Conservation (phyloP, 1,140 invertebrate genomes). For the Anastrepha obliqua region DNA sequence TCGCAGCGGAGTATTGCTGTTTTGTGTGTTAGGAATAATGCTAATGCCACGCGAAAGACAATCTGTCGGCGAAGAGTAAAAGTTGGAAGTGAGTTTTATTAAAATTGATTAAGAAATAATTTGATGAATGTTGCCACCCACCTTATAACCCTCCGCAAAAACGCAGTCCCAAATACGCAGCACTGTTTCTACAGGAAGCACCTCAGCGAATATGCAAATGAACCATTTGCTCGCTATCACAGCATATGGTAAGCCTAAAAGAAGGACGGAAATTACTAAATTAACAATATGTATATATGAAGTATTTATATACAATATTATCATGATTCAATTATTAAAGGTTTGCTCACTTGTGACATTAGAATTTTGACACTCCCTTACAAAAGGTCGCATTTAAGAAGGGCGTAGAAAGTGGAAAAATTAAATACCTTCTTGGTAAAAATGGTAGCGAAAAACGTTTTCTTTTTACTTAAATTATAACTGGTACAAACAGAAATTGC, state of each 20-base stretch:
- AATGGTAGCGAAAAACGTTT: no score
- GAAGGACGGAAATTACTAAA: neutral
- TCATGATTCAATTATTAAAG: no score
- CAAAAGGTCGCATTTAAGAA: no score
- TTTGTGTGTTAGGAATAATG: slow-evolving; percentile 83
- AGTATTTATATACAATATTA: no score
- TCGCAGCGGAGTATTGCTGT: slow-evolving; percentile 80
- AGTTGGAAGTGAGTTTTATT: neutral
- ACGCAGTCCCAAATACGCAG: slow-evolving; percentile 95
- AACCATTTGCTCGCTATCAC: slow-evolving; percentile 96
- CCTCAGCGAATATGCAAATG: slow-evolving; percentile 93
- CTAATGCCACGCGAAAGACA: slow-evolving; percentile 86
- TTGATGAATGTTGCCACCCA: slow-evolving; percentile 65
- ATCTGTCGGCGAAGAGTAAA: slow-evolving; percentile 63
- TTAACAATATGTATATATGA: no score
- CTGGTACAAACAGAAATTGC: no score
- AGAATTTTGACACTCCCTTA: no score
- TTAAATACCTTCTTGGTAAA: no score
- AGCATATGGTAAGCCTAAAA: slow-evolving; percentile 84
- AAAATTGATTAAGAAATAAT: neutral
- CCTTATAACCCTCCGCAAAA: slow-evolving; percentile 94
- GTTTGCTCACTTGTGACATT: no score
- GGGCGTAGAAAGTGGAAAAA: no score
- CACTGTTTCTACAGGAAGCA: slow-evolving; percentile 93
- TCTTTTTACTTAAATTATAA: no score